These are phyloP conservation scores for Deilephila elpenor DNA, from an alignment of 2,888 invertebrate genomes.

Conservation along the genomic window DNA sequence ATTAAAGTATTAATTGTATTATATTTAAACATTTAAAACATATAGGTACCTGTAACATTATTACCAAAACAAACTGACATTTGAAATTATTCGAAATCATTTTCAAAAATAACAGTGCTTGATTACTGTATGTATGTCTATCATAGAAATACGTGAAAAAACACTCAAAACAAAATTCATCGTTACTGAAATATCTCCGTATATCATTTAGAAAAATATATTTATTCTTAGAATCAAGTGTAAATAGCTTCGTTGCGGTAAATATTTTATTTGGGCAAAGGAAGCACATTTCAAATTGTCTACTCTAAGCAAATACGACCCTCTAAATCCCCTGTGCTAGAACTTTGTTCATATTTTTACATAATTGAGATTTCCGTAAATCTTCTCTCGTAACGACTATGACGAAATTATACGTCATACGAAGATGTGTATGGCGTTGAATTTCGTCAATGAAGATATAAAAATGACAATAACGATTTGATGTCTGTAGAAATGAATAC, in stretches of 20 bases:
- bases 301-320: constrained; percentile 4
- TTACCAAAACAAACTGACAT: not conserved
- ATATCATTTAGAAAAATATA: not conserved
- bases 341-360: constrained; percentile 16
- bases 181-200: not conserved
- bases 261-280: constrained; percentile 31
- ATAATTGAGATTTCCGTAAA: not conserved
- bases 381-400: not conserved
- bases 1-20: not conserved
- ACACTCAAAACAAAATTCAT: constrained; percentile 8
- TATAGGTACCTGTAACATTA: not conserved
- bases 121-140: not conserved
- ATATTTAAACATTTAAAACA: not conserved
- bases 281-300: constrained; percentile 24
- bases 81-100: not conserved
- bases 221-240: constrained; percentile 17
- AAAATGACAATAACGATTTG: not conserved
- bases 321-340: not conserved
- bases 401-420: not conserved
- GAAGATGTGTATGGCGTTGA: not conserved
- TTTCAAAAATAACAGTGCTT: not conserved
- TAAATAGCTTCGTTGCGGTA: constrained; percentile 36
- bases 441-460: not conserved
- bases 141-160: not conserved
- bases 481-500: constrained; percentile 2